Conservation (phyloP, 2,888 invertebrate species). For the Myopa testacea region DNA sequence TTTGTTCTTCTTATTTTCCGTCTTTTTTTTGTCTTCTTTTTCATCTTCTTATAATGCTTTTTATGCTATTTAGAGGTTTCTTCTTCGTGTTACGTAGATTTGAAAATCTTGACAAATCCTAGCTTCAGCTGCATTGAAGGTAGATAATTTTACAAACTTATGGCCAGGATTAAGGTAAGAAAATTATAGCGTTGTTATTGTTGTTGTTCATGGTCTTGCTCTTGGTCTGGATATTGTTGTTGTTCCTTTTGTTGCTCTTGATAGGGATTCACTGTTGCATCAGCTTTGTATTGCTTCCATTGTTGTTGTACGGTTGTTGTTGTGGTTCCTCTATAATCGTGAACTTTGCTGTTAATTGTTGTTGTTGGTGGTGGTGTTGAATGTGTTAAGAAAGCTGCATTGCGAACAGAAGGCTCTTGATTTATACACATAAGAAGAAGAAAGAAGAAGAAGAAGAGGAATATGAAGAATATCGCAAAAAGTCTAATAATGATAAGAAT, state of each 20-base stretch:
- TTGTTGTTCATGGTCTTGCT: not conserved
- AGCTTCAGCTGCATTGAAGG: slow-evolving; percentile 21
- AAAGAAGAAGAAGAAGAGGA: not conserved
- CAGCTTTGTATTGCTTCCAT: not conserved
- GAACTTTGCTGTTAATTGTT: slow-evolving; percentile 16
- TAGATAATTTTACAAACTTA: slow-evolving; percentile 29
- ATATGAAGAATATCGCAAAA: not conserved
- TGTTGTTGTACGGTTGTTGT: not conserved
- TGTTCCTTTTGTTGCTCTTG: slow-evolving; percentile 1
- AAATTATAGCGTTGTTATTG: slow-evolving; percentile 15
- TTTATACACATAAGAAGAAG: not conserved
- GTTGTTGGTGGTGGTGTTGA: not conserved
- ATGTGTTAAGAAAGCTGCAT: not conserved
- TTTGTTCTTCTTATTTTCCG: no score
- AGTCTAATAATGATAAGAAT: no score
- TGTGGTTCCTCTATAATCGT: not conserved
- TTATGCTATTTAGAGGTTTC: not conserved
- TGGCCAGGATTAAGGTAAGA: slow-evolving; percentile 29
- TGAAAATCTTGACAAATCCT: slow-evolving; percentile 5
- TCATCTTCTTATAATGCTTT: not conserved
- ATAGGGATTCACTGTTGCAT: not conserved
- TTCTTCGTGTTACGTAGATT: not conserved
- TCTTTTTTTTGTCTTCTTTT: not conserved
- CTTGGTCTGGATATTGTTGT: not conserved
- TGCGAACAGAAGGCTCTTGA: not conserved